A percentile compares a stretch with the other conserved stretches of the same genome.
Evolutionary conservation across 2,888 invertebrate species (phyloP).

Genomic region (Microplitis manilae): DNA sequence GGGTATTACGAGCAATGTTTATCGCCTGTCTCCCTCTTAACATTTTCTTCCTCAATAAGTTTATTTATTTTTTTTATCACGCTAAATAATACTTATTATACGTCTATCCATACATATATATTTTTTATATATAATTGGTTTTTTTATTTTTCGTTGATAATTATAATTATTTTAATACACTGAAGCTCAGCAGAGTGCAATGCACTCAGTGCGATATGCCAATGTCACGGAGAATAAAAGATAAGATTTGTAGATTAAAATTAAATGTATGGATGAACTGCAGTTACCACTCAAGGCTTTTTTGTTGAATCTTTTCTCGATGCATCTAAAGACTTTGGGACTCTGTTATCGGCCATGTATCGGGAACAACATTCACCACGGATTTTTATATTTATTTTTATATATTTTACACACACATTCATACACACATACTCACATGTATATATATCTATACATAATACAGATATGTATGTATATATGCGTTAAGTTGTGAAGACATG

Average conservation of each 20-base stretch:
- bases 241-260: constrained; percentile 51
- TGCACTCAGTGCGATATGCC: constrained; percentile 43
- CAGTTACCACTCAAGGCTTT: constrained; percentile 28
- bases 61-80: not conserved
- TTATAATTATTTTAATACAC: not conserved
- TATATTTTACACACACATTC: constrained; percentile 16
- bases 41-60: constrained; percentile 8
- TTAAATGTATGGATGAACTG: constrained; percentile 32
- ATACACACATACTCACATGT: not conserved
- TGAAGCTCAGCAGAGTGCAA: constrained; percentile 11
- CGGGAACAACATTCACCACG: not conserved
- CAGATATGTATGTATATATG: constrained; percentile 4
- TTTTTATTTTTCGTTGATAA: constrained; percentile 23
- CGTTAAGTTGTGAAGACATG: constrained; percentile 7
- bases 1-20: constrained; percentile 19
- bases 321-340: constrained; percentile 36
- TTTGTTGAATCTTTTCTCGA: constrained; percentile 16
- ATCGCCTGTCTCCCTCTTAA: constrained; percentile 23
- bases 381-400: constrained; percentile 32
- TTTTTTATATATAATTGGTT: not conserved
- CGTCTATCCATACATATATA: not conserved
- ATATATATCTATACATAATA: not conserved
- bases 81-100: constrained; percentile 13
- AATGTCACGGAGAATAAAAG: constrained; percentile 51
- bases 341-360: constrained; percentile 43